Evolutionary conservation across 2,888 invertebrate species (phyloP).

Genomic region (Ischnus inquisitorius): DNA sequence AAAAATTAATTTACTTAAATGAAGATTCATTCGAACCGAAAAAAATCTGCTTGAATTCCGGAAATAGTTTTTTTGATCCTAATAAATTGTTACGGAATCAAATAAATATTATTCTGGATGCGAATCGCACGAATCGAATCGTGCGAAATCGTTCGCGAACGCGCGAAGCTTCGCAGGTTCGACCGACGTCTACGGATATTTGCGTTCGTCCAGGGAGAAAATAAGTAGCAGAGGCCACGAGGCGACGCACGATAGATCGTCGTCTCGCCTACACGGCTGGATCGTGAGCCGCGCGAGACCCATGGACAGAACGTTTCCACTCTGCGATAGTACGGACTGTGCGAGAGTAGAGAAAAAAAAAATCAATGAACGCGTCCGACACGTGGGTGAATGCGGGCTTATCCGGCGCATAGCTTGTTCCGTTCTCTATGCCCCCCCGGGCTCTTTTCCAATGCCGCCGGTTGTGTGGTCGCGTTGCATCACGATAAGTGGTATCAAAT

Average conservation of each 20-base stretch:
- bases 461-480: constrained; percentile 64
- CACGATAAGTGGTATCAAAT: constrained; percentile 76
- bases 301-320: neutral
- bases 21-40: too few relatives aligned
- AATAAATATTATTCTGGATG: too few relatives aligned
- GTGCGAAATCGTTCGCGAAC: too few relatives aligned
- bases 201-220: constrained; percentile 41
- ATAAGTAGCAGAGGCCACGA: constrained; percentile 54
- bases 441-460: constrained; percentile 8
- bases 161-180: constrained; percentile 3
- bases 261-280: constrained; percentile 29
- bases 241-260: constrained; percentile 52
- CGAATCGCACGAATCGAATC: too few relatives aligned
- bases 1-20: too few relatives aligned
- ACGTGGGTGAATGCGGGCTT: constrained; percentile 59
- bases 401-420: constrained; percentile 15
- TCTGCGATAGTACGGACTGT: neutral
- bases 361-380: constrained; percentile 63
- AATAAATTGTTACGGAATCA: too few relatives aligned
- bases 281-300: constrained; percentile 2
- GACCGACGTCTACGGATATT: constrained; percentile 12
- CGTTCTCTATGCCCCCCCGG: constrained; percentile 16
- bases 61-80: too few relatives aligned
- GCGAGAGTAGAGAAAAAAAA: constrained; percentile 29
- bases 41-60: too few relatives aligned